phyloP scores from a whole-genome alignment of 2,797 vertebrate genomes.

The Manis crassicaudata region DNA sequence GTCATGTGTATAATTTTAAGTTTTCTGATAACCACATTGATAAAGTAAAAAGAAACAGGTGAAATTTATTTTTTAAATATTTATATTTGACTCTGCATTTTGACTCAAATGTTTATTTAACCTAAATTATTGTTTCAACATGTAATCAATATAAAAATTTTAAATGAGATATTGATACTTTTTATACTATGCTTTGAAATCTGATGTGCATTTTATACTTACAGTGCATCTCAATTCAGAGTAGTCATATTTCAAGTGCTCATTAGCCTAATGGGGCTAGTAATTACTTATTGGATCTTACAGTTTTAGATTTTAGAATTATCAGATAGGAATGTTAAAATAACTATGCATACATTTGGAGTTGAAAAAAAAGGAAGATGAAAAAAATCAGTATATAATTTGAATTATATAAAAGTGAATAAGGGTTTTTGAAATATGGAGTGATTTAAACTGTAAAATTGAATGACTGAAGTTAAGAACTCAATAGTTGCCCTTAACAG shows the following conservation, averaged over 20 bases:
- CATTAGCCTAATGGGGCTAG: not conserved
- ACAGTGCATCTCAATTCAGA: too few species aligned
- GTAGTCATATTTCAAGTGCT: not conserved
- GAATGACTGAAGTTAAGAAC: not conserved
- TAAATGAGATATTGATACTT: not conserved
- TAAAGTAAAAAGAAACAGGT: not conserved
- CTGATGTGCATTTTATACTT: not conserved
- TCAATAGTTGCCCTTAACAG: not conserved
- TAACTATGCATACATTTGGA: not conserved
- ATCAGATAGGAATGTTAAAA: not conserved
- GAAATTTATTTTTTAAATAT: not conserved
- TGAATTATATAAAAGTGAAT: not conserved
- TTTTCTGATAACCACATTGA: not conserved
- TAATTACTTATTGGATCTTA: not conserved
- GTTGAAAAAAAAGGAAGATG: not conserved
- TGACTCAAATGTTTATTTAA: not conserved
- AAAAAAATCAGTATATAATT: not conserved
- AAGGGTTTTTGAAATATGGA: not conserved
- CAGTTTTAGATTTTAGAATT: not conserved
- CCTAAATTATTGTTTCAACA: not conserved
- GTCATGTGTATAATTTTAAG: not conserved
- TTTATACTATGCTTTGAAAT: not conserved
- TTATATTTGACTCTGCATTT: not conserved
- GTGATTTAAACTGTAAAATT: not conserved
- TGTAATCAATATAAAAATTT: not conserved